These are phyloP conservation scores for Temnothorax curvispinosus DNA, from an alignment of 1,140 invertebrate genomes.

Conservation along the genomic window DNA sequence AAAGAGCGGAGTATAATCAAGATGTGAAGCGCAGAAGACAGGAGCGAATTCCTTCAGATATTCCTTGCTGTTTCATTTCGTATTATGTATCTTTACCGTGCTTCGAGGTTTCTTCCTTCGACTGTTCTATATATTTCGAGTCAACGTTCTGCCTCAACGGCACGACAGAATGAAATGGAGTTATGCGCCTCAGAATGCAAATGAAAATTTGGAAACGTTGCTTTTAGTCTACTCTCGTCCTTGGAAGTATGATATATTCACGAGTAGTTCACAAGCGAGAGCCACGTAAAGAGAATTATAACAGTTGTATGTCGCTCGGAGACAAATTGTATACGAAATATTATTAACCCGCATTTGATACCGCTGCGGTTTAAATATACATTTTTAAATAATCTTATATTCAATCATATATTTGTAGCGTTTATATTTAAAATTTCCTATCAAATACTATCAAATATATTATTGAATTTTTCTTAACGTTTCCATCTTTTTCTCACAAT, in stretches of 20 bases:
- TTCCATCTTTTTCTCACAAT: neutral
- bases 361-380: neutral
- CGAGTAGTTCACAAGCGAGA: constrained; percentile 19
- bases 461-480: neutral
- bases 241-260: constrained; percentile 39
- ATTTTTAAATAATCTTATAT: neutral
- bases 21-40: constrained; percentile 42
- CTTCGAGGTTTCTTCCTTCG: constrained; percentile 28
- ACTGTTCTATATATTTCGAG: constrained; percentile 17
- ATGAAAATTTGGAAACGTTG: constrained; percentile 61
- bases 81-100: neutral
- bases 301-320: constrained; percentile 30
- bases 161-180: constrained; percentile 39
- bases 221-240: constrained; percentile 40
- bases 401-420: neutral
- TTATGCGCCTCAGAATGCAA: constrained; percentile 55
- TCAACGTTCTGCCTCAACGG: constrained; percentile 21
- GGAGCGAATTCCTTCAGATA: constrained; percentile 1
- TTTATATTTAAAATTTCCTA: neutral
- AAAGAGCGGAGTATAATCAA: constrained; percentile 32
- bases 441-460: neutral
- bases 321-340: constrained; percentile 23
- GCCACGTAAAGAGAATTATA: constrained; percentile 48
- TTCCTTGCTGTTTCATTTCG: constrained; percentile 31
- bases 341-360: constrained; percentile 8